A percentile compares a stretch with the other conserved stretches of the same genome.
Conservation (phyloP, 2,888 invertebrate species). For the Nephrocerus scutellatus region DNA sequence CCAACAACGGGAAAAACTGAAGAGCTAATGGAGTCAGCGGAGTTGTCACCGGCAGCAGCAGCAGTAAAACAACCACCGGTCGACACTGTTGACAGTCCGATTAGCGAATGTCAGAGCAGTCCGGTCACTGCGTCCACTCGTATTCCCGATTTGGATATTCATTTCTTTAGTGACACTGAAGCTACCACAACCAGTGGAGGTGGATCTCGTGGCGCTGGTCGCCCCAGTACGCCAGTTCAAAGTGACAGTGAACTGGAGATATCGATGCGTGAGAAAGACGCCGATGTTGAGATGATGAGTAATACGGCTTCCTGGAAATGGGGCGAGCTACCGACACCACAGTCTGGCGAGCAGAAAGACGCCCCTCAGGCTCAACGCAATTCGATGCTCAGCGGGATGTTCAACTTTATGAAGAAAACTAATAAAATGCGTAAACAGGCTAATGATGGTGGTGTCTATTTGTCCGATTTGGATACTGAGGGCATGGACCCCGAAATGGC, state of each 20-base stretch:
- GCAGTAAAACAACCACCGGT: constrained; percentile 9
- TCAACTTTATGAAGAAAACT: constrained; percentile 82
- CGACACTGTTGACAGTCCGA: constrained; percentile 30
- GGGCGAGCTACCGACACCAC: constrained; percentile 70
- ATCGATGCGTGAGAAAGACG: constrained; percentile 46
- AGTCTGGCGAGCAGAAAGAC: constrained; percentile 29
- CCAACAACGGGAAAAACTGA: constrained; percentile 35
- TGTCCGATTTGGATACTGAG: constrained; percentile 80
- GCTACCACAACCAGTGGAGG: constrained; percentile 60
- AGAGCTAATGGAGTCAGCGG: constrained; percentile 28
- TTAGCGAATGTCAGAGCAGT: constrained; percentile 28
- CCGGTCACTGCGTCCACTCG: constrained; percentile 44
- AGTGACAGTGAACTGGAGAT: constrained; percentile 92
- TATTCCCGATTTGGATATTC: constrained; percentile 60
- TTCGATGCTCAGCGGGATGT: constrained; percentile 85
- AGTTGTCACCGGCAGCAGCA: background rate
- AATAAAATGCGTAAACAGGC: constrained; percentile 54
- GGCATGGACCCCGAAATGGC: constrained; percentile 88
- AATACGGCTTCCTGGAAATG: constrained; percentile 68
- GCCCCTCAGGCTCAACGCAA: constrained; percentile 44
- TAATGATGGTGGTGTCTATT: constrained; percentile 67
- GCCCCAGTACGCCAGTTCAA: constrained; percentile 78
- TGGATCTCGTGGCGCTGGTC: constrained; percentile 50
- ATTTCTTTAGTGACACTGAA: constrained; percentile 93
- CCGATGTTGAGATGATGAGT: constrained; percentile 31